Percentiles rank a stretch among this genome's conserved stretches.
Conservation (phyloP, 2,797 vertebrate species). For the Amniataba percoides region DNA sequence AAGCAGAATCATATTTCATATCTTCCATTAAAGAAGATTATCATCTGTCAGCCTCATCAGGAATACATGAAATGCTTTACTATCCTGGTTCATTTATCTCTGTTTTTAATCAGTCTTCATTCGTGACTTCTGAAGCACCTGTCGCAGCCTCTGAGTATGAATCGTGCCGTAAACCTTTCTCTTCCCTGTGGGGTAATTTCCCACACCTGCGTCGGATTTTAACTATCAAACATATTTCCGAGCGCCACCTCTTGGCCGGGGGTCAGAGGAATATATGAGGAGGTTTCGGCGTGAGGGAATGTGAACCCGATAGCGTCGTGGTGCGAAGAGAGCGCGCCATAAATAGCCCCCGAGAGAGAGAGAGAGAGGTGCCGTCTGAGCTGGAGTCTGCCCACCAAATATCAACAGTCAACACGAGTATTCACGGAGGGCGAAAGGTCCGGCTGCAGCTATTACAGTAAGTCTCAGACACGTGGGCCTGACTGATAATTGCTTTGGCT, state of each 20-base stretch:
- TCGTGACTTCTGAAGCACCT: neutral
- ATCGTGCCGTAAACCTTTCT: neutral
- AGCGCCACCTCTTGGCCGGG: neutral
- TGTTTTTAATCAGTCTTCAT: neutral
- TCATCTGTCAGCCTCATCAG: neutral
- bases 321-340: constrained; percentile 49
- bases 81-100: neutral
- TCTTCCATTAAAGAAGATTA: neutral
- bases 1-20: neutral
- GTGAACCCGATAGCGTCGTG: constrained; percentile 33
- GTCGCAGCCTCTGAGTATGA: neutral
- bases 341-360: constrained; percentile 58
- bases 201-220: neutral
- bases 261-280: constrained; percentile 25
- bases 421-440: constrained; percentile 33
- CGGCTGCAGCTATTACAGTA: neutral
- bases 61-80: neutral
- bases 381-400: constrained; percentile 62
- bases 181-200: neutral
- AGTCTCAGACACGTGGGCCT: constrained; percentile 6
- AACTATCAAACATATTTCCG: constrained; percentile 17
- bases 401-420: constrained; percentile 47
- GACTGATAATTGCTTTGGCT: neutral
- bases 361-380: constrained; percentile 34
- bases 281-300: constrained; percentile 21